Conservation (phyloP, 2,888 invertebrate genomes). For the Pterobdella sp. region DNA sequence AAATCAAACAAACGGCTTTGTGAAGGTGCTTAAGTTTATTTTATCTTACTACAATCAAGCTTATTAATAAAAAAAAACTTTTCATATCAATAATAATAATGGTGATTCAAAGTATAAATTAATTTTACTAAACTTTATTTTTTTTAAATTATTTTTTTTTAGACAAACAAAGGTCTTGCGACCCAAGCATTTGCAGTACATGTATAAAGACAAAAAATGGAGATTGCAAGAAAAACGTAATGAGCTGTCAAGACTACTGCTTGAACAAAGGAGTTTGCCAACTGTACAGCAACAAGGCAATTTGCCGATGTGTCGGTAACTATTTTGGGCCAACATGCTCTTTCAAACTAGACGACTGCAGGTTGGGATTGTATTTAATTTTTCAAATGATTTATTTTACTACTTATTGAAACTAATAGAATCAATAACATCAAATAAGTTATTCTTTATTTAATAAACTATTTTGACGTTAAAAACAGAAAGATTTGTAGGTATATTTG, state of each 20-base stretch:
- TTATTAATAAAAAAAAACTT: neutral
- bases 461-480: too few species aligned
- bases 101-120: neutral
- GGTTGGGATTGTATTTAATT: too few species aligned
- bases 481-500: too few species aligned
- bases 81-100: neutral
- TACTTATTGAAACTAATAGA: too few species aligned
- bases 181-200: neutral
- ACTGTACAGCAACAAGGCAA: neutral
- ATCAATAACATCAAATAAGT: too few species aligned
- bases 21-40: neutral
- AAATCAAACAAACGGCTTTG: neutral
- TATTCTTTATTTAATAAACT: too few species aligned
- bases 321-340: neutral
- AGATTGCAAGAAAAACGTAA: neutral
- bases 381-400: too few species aligned
- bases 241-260: neutral
- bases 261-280: neutral
- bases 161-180: neutral
- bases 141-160: neutral
- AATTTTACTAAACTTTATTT: neutral
- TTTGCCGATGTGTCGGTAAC: neutral
- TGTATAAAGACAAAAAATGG: neutral
- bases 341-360: conserved; percentile 1
- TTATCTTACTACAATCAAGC: neutral